phyloP scores from a whole-genome alignment of 2,888 invertebrate species.

The Notodromas monacha region DNA sequence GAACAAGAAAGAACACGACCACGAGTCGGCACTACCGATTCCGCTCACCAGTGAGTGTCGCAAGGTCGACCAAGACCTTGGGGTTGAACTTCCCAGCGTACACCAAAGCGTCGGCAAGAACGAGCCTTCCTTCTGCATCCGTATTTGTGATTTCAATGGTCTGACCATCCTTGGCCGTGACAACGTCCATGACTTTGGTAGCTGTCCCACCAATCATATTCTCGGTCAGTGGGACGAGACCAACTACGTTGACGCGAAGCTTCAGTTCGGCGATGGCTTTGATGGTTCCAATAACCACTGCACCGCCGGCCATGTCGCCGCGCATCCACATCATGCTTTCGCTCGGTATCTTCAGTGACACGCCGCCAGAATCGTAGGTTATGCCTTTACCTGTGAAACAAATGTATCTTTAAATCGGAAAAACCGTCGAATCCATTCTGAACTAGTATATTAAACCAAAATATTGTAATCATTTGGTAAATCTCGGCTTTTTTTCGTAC shows the following conservation, averaged over 20 bases:
- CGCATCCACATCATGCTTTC: not conserved
- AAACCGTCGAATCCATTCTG: too few species aligned
- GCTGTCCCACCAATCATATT: not conserved
- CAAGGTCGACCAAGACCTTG: not conserved
- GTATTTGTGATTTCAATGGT: not conserved
- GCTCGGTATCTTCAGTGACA: not conserved
- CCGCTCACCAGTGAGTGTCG: not conserved
- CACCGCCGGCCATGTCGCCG: not conserved
- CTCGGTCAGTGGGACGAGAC: not conserved
- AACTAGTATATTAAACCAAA: too few species aligned
- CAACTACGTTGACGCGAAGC: not conserved
- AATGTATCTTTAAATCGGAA: too few species aligned
- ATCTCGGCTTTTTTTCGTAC: too few species aligned
- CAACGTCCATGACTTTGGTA: not conserved
- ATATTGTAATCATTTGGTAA: too few species aligned
- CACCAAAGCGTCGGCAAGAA: not conserved
- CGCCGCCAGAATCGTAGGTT: not conserved
- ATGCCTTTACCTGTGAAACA: too few species aligned
- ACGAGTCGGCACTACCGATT: too few species aligned
- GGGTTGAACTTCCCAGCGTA: not conserved
- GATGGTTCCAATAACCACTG: not conserved
- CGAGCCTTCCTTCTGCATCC: constrained; percentile 1
- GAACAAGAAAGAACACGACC: too few species aligned
- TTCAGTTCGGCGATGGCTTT: not conserved
- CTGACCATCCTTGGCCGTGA: not conserved